phyloP scores from a whole-genome alignment of 64 coral and sea anemone species.

The Porites lutea region DNA sequence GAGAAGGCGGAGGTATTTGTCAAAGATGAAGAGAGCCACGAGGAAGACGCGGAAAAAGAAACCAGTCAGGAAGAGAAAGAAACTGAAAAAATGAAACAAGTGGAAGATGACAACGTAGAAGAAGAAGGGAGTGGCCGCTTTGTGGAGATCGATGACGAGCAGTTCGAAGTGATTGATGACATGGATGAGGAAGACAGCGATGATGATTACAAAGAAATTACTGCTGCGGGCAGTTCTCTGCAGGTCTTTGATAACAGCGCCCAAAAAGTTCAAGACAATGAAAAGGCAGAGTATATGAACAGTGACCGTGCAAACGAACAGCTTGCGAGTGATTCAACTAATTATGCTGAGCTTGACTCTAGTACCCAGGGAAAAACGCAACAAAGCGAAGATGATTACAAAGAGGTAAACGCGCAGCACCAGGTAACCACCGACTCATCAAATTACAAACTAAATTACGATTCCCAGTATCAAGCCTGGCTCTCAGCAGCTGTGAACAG shows the following conservation, averaged over 20 bases:
- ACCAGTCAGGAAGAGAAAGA: conserved; percentile 4
- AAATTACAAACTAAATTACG: not conserved
- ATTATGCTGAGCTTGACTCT: too few relatives aligned
- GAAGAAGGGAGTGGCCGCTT: conserved; percentile 40
- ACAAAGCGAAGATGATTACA: not conserved
- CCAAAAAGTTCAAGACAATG: too few relatives aligned
- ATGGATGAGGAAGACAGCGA: conserved; percentile 43
- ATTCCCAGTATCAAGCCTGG: not conserved
- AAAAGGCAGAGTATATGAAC: too few relatives aligned
- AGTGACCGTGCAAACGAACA: too few relatives aligned
- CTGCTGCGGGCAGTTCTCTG: not conserved
- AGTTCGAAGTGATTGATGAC: conserved; percentile 53
- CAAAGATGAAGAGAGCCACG: conserved; percentile 2
- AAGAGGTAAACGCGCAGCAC: not conserved
- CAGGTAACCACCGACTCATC: not conserved
- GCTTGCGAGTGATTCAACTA: too few relatives aligned
- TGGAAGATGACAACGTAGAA: not conserved
- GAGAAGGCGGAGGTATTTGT: not conserved
- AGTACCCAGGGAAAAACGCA: too few relatives aligned
- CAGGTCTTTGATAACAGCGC: too few relatives aligned
- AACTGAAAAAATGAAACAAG: not conserved
- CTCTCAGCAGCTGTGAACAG: not conserved
- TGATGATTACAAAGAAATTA: conserved; percentile 18
- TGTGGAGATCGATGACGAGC: conserved; percentile 36
- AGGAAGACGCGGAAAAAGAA: not conserved